Conservation (phyloP, 2,797 vertebrate species). For the Phalanger gymnotis region DNA sequence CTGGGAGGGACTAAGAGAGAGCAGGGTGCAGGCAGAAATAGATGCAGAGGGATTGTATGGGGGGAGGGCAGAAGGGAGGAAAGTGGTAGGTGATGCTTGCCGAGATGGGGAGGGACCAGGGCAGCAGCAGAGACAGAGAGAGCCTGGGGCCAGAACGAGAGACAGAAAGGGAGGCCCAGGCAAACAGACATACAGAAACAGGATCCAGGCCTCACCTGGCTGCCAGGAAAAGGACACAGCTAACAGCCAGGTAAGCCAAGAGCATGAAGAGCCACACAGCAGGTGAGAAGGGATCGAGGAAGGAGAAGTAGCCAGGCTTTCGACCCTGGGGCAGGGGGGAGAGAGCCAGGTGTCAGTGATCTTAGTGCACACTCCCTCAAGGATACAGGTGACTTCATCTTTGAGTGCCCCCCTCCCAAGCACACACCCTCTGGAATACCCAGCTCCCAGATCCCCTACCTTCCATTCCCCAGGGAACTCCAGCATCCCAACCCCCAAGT, state of each 20-base stretch:
- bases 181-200: neutral
- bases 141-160: neutral
- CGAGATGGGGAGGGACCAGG: neutral
- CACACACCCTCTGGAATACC: conserved; percentile 59
- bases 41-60: neutral
- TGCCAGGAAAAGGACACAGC: conserved; percentile 96
- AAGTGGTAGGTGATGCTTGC: neutral
- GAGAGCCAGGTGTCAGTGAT: neutral
- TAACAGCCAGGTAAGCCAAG: conserved; percentile 94
- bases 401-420: rapidly evolving
- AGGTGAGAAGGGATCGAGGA: conserved; percentile 96
- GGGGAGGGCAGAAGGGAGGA: neutral
- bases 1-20: neutral
- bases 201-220: conserved; percentile 88
- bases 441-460: conserved; percentile 79
- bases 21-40: neutral
- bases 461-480: conserved; percentile 69
- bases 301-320: conserved; percentile 97
- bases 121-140: conserved; percentile 22
- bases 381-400: neutral
- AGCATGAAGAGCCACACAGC: conserved; percentile 98
- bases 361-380: no score
- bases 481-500: conserved; percentile 33
- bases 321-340: conserved; percentile 85
- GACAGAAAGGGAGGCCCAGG: neutral